These are phyloP conservation scores for Salvelinus sp. DNA, from an alignment of 2,113 vertebrate species.

Conservation along the genomic window DNA sequence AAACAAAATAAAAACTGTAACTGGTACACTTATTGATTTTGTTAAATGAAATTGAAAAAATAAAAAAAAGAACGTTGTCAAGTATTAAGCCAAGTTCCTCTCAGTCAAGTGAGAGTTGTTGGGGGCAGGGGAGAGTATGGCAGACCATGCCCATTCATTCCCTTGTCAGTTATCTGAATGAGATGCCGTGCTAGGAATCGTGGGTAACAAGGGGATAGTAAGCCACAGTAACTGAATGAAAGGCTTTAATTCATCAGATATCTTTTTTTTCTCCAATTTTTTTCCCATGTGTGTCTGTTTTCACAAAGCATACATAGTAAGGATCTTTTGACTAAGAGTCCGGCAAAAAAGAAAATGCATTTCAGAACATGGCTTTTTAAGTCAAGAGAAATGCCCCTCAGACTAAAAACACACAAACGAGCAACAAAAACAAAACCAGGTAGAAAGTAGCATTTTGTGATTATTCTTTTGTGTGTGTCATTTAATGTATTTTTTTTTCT, in stretches of 20 bases:
- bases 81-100: slow-evolving; percentile 76
- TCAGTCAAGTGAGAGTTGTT: slow-evolving; percentile 62
- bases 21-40: slow-evolving; percentile 87
- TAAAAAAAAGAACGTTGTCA: slow-evolving; percentile 78
- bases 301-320: slow-evolving; percentile 72
- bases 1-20: slow-evolving; percentile 81
- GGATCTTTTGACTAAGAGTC: slow-evolving; percentile 75
- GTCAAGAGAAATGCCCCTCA: slow-evolving; percentile 80
- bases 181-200: slow-evolving; percentile 74
- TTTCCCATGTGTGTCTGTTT: slow-evolving; percentile 44
- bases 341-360: slow-evolving; percentile 74
- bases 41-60: slow-evolving; percentile 82
- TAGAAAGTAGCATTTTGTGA: slow-evolving; percentile 77
- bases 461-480: slow-evolving; percentile 43
- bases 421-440: slow-evolving; percentile 74
- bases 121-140: slow-evolving; percentile 69
- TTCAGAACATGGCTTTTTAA: slow-evolving; percentile 76
- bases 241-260: slow-evolving; percentile 67
- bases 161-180: slow-evolving; percentile 76
- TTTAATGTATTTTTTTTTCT: slow-evolving; percentile 35
- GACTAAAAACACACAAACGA: slow-evolving; percentile 90
- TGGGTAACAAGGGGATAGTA: slow-evolving; percentile 74
- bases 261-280: slow-evolving; percentile 39
- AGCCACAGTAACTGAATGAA: slow-evolving; percentile 83
- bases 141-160: slow-evolving; percentile 75